Evolutionary conservation across 2,888 invertebrate genomes (phyloP), one percentile per base, ranked within the genome.

Genomic region (Steinernema scapterisci): DNA sequence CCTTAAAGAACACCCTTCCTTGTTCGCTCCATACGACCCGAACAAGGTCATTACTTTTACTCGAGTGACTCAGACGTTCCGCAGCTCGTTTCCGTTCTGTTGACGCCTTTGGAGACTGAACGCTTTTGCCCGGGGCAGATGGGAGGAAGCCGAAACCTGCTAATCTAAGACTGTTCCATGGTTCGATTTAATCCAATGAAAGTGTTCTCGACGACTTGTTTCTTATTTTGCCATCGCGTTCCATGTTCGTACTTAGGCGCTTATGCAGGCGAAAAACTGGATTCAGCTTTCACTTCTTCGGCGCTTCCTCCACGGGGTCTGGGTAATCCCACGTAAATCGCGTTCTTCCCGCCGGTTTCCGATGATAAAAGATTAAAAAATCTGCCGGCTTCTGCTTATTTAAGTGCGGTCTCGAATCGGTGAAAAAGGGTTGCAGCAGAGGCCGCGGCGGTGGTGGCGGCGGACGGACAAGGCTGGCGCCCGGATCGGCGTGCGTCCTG

Each of bases 311-410:
- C 27, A 31, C 6, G 21, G 31, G 63, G 27, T 7, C 16, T 31
- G 27, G 31, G 63, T 31, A 63, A 63, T 63, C 31, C 25, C 5
- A 5, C 16, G 63, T 5, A 63, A 63, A 63, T 63, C 38, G 31
- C 63, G 63, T 63, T 52, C 7, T 31, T 63, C 27, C 5, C 9
- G 48, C n/a, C 25, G 63, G 63, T 25, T 63, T 63, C 16, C 11
- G 31, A 27, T 63, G 63, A 63, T 63, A 63, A 63, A 16, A 38
- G 63, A 63, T 63, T 63, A 63, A 2, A 31, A n/a, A 52, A 31
- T 21, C 31, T 63, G 27, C 13, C 11, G 27, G 63, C 38, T 25
- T 25, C 3, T 25, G 27, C 6, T 3, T 38, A 38, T 38, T 38
- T 38, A 38, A 38, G 38, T 38, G 38, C 9, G 38, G 38, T 38